phyloP scores from a whole-genome alignment of 1,140 invertebrate species.

The Whitmania pigra region DNA sequence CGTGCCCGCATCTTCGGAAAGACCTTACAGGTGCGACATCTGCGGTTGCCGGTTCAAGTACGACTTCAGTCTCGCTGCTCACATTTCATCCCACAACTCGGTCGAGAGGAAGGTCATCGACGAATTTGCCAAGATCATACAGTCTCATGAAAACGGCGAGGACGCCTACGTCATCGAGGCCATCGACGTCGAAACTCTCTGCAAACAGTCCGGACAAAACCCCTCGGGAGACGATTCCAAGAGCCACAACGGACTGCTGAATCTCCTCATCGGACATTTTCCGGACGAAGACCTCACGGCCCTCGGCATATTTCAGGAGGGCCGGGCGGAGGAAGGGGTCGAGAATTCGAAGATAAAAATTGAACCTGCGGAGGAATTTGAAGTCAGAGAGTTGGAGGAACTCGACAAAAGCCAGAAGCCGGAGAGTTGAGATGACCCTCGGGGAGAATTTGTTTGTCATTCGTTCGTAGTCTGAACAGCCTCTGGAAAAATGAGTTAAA shows the following conservation, averaged over 20 bases:
- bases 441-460: too few relatives aligned
- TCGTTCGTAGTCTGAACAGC: too few relatives aligned
- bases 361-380: too few relatives aligned
- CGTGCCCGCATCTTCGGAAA: background rate
- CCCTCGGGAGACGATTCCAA: background rate
- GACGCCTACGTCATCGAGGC: background rate
- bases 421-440: too few relatives aligned
- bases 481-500: too few relatives aligned
- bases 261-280: conserved; percentile 3
- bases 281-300: background rate
- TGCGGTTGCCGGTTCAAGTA: conserved; percentile 18
- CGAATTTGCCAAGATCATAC: background rate
- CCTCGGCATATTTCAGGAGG: background rate
- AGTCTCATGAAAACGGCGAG: conserved; percentile 1
- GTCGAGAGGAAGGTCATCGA: conserved; percentile 5
- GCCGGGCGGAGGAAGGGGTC: too few relatives aligned
- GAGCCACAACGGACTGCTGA: background rate
- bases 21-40: conserved; percentile 15
- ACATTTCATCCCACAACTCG: background rate
- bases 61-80: conserved; percentile 17
- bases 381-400: too few relatives aligned
- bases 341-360: too few relatives aligned
- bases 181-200: background rate
- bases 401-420: too few relatives aligned
- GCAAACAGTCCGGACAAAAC: background rate